Base-by-base conservation (phyloP, 2,797 vertebrate species). In the Alosa sapidissima region DNA sequence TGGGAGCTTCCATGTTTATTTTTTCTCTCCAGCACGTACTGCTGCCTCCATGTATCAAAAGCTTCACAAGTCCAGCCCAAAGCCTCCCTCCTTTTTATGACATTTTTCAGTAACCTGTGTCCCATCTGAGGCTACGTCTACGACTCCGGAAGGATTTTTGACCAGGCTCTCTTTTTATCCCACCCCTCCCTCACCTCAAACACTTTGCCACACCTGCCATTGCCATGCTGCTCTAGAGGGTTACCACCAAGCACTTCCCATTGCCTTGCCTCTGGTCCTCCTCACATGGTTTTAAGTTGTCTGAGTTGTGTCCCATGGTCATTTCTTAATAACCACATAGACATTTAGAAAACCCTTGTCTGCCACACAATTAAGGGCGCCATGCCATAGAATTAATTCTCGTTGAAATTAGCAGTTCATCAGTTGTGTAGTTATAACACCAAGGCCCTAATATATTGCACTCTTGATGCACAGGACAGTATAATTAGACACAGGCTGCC, bases 121-220 rank as follows among this genome's bases (percentile, higher is more conserved):
- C 94, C 95, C 94, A 92, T 96, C 94, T 96, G 96, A 93, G 95
- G 95, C 96, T 97, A 94, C 93, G 89, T 91, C 97, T 96, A 94
- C 96, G 95, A 96, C 95, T 96, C 96, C 92, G 98, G 98, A 99
- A 99, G 98, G 98, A 99, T 99, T 99, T 99, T 99, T 99, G 98
- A 99, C 98, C 98, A 99, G 97, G 97, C 97, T 98, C 97, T 95
- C 96, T 78, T 47, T 45, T 78, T 3, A 78, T 78, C 72, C 41
- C 72, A 47, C 89, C 89, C 89, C 82, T 9, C 33, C 68, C 81
- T 21, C 95, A 55, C 81, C 94, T 94, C 95, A 97, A 98, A 98
- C 97, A 97, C 96, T 94, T 96, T 98, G 98, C 98, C 97, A 99
- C 97, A 98, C 97, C 96, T 98, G 97, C 97, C 97, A 95, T 91